Conservation (phyloP, 2,113 vertebrate genomes). For the Mohoua ochrocephala region DNA sequence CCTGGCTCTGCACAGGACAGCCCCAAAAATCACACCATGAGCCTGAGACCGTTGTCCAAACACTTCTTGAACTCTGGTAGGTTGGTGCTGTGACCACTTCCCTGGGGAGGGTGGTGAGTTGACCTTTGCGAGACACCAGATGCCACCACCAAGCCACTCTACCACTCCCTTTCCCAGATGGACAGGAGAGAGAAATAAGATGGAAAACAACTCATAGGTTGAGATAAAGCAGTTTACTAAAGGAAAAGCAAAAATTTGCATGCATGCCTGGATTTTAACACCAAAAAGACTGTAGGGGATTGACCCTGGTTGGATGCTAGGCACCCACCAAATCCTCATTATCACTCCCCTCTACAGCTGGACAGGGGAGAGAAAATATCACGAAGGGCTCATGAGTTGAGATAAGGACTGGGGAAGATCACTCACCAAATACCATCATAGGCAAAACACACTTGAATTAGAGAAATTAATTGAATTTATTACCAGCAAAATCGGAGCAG, state of each 20-base stretch:
- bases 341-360: neutral
- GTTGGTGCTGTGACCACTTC: neutral
- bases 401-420: neutral
- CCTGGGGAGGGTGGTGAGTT: neutral
- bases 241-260: neutral
- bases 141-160: neutral
- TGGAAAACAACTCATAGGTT: neutral
- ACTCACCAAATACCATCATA: neutral
- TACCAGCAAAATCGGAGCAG: neutral
- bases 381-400: neutral
- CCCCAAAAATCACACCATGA: fast-evolving
- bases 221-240: neutral
- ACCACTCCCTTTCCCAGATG: neutral
- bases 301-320: neutral
- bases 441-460: neutral
- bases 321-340: neutral
- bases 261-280: neutral
- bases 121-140: neutral
- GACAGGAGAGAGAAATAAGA: neutral
- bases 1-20: neutral
- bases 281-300: neutral
- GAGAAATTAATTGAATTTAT: neutral
- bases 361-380: neutral
- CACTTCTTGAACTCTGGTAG: neutral
- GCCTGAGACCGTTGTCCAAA: neutral